phyloP scores from a whole-genome alignment of 2,797 vertebrate species.

The Salmo trutta region DNA sequence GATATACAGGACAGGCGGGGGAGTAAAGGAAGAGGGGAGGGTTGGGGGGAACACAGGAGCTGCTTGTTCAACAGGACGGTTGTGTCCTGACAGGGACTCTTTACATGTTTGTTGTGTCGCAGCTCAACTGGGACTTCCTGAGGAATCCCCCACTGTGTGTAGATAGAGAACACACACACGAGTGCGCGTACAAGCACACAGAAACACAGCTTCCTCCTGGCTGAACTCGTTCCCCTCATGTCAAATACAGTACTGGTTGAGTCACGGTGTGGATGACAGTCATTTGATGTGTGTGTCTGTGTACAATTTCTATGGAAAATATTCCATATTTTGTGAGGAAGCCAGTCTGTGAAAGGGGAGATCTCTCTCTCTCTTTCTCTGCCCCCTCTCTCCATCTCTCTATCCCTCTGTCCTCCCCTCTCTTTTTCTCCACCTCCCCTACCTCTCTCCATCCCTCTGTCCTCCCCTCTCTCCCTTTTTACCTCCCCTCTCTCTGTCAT shows the following conservation, averaged over 20 bases:
- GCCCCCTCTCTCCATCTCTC: conserved; percentile 33
- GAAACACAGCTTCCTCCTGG: not conserved
- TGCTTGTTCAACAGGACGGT: conserved; percentile 69
- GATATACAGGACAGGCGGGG: conserved; percentile 52
- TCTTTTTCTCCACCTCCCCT: conserved; percentile 21
- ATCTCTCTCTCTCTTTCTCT: conserved; percentile 30
- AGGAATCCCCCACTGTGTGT: not conserved
- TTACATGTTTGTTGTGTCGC: conserved; percentile 59
- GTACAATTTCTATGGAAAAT: conserved; percentile 33
- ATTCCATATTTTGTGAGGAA: conserved; percentile 37
- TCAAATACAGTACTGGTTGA: not conserved
- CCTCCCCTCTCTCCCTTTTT: conserved; percentile 23
- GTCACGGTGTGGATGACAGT: conserved; percentile 32
- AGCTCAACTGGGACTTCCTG: conserved; percentile 47
- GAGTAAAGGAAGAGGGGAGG: conserved; percentile 23
- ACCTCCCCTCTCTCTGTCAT: not conserved
- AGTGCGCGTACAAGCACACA: not conserved
- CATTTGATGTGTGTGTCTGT: conserved; percentile 53
- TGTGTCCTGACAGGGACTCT: conserved; percentile 27
- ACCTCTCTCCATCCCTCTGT: conserved; percentile 27
- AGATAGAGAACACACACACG: conserved; percentile 1
- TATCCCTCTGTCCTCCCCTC: not conserved
- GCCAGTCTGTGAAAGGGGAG: conserved; percentile 65
- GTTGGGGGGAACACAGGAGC: conserved; percentile 31
- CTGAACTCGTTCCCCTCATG: not conserved